Evolutionary conservation across 2,888 invertebrate genomes (phyloP).

Genomic region (Lingula anatina): DNA sequence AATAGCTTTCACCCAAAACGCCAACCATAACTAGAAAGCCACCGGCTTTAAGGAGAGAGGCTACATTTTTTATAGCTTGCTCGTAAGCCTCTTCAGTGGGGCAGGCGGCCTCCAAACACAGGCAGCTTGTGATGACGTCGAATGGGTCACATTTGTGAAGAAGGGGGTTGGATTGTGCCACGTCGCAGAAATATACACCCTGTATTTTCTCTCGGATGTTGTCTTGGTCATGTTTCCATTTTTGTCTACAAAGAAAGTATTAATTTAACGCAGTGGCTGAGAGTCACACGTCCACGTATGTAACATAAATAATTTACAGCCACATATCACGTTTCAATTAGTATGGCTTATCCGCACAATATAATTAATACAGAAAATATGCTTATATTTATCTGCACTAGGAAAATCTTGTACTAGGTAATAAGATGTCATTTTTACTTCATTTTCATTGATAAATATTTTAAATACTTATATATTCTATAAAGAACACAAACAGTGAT

Average conservation of each 20-base stretch:
- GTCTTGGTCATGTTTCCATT: background rate
- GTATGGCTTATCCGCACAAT: too few relatives aligned
- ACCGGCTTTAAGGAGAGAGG: background rate
- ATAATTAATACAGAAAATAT: too few relatives aligned
- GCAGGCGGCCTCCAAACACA: background rate
- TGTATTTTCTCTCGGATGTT: background rate
- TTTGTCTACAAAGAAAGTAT: constrained; percentile 1
- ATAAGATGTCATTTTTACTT: too few relatives aligned
- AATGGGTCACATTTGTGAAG: background rate
- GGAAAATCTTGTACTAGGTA: too few relatives aligned
- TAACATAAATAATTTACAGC: too few relatives aligned
- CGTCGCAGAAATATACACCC: constrained; percentile 1
- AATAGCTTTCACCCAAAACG: constrained; percentile 1
- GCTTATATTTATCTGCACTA: too few relatives aligned
- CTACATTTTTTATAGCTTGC: background rate
- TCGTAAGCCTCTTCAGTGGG: background rate
- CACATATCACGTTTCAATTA: too few relatives aligned
- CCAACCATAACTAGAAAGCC: constrained; percentile 1
- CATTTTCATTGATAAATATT: too few relatives aligned
- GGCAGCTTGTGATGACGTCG: background rate
- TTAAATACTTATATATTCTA: too few relatives aligned
- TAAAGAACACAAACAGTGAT: too few relatives aligned
- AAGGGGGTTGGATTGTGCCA: background rate
- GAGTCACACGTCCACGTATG: too few relatives aligned
- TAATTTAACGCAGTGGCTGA: background rate